Evolutionary conservation across 2,797 vertebrate species (phyloP).

Genomic region (Sus cebifrons): DNA sequence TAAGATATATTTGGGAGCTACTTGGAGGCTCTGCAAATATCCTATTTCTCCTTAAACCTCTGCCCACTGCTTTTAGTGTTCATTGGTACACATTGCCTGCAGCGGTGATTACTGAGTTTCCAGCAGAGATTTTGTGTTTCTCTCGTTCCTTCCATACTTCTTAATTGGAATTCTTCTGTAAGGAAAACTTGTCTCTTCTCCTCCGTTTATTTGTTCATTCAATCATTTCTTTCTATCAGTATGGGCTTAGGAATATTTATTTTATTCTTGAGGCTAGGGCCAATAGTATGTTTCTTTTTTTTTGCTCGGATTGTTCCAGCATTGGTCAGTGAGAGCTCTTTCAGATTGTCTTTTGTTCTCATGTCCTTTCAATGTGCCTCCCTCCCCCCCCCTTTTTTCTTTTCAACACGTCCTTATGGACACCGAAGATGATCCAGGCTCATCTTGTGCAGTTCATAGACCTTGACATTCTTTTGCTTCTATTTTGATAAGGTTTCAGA

Average conservation of each 20-base stretch:
- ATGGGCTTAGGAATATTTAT: background rate
- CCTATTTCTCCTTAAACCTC: background rate
- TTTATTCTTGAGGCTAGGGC: background rate
- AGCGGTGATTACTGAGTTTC: background rate
- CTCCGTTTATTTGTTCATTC: background rate
- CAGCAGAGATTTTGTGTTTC: background rate
- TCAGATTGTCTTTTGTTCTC: background rate
- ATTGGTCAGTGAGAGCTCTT: background rate
- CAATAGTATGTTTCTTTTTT: background rate
- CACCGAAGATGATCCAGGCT: background rate
- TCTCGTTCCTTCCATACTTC: background rate
- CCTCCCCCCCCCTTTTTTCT: background rate
- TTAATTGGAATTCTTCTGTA: background rate
- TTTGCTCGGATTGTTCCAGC: background rate
- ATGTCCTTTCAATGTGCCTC: background rate
- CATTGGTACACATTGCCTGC: background rate
- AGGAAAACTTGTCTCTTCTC: background rate
- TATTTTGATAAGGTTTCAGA: constrained; percentile 11
- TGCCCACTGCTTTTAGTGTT: background rate
- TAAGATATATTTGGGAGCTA: background rate
- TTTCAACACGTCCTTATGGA: background rate
- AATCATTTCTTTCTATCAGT: background rate
- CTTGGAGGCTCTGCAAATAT: background rate
- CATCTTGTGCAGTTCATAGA: background rate
- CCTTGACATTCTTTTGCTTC: background rate